Base-by-base conservation (phyloP, 2,888 invertebrate species). In the Raillietiella orientalis region DNA sequence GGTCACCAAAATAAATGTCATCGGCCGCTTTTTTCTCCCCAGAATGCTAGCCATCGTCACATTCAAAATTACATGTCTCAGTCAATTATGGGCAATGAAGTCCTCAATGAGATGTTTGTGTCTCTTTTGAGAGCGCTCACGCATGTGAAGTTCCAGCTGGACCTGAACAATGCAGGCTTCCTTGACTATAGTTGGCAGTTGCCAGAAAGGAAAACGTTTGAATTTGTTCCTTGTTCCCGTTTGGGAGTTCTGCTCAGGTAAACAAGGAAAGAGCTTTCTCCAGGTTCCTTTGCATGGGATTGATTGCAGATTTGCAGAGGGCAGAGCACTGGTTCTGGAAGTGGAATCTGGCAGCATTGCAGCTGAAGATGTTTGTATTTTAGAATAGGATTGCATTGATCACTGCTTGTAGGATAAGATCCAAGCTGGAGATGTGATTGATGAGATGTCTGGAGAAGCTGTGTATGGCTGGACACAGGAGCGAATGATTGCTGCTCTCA, bases 81-180 rank as follows among this genome's bases (percentile, higher is more conserved):
- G n/a, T 52, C 52, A 2, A 55, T 61, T 28, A 38, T 62, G 13
- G 61, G 60, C 5, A 56, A 62, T 45, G 60, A 60, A 42, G 62
- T 63, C 34, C 38, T 62, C 14, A 45, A 49, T 1, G 53, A 59
- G 41, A 56, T 60, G 36, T 46, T 59, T 28, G 36, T 57, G 28
- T 59, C 59, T 0, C 52, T 57, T 11, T 37, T 59, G 17, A 38
- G 52, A 25, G 57, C 57, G 40, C 26, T 36, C 16, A 25, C 28
- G 2, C 29, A 28, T 12, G 40, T 58, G 27, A 43, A 43, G 25
- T 60, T 59, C 37, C 43, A 46, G 29, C 39, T 59, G 27, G 50
- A 57, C 37, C 36, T 58, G 21, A 42, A 47, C 35, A 62, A 61
- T 41, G 43, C 55, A 3, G 50, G 55, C 29, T 62, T 64, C 38